Conservation (phyloP, 2,888 invertebrate genomes). For the Orthosia gothica region DNA sequence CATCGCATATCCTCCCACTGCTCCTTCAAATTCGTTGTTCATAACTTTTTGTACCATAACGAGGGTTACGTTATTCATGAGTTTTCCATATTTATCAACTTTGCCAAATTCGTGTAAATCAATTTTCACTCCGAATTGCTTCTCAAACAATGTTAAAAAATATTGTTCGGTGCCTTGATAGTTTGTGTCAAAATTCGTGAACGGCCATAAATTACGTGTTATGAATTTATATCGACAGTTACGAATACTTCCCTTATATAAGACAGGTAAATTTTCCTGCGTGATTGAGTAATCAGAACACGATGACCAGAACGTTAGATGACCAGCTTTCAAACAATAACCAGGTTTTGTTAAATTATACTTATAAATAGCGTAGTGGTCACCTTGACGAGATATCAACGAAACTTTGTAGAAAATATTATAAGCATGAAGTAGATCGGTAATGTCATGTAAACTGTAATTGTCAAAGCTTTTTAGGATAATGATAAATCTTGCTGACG, state of each 20-base stretch:
- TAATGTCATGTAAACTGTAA: slow-evolving; percentile 58
- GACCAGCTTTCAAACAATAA: slow-evolving; percentile 54
- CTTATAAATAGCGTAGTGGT: slow-evolving; percentile 53
- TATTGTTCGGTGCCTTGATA: slow-evolving; percentile 66
- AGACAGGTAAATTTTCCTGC: slow-evolving; percentile 1
- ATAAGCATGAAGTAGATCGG: slow-evolving; percentile 58
- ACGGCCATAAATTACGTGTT: slow-evolving; percentile 70
- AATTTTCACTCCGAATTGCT: slow-evolving; percentile 60
- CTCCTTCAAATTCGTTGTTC: slow-evolving; percentile 69
- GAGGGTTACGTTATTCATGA: slow-evolving; percentile 54
- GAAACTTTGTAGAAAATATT: slow-evolving; percentile 46
- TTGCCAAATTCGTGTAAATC: slow-evolving; percentile 62
- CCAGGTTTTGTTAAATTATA: slow-evolving; percentile 60
- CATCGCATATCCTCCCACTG: slow-evolving; percentile 50
- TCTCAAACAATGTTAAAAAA: slow-evolving; percentile 64
- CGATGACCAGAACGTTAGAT: slow-evolving; percentile 41
- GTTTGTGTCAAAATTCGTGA: slow-evolving; percentile 62
- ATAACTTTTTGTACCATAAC: slow-evolving; percentile 66
- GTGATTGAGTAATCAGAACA: slow-evolving; percentile 43
- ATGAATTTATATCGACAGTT: slow-evolving; percentile 68
- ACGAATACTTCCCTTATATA: slow-evolving; percentile 23
- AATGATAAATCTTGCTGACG: slow-evolving; percentile 73
- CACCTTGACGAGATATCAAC: slow-evolving; percentile 28
- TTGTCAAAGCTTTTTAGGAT: slow-evolving; percentile 59
- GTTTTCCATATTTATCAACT: slow-evolving; percentile 67